Base-by-base conservation (phyloP, 2,113 vertebrate species). In the Pogonocichla stellata region DNA sequence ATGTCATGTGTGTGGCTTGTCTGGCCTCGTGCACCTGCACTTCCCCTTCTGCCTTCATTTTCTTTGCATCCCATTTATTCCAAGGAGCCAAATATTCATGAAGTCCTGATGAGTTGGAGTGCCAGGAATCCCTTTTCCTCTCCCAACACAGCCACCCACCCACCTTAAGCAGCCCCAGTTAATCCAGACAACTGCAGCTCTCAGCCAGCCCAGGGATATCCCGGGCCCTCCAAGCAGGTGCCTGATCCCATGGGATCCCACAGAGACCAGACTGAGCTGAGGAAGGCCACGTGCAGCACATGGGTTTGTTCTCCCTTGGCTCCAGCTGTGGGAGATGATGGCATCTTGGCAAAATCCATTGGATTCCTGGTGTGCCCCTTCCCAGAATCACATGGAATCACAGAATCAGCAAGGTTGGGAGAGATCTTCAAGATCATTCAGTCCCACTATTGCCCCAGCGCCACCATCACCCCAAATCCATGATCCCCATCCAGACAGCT, bases 181-280 rank as follows among this genome's bases (percentile, higher is more conserved):
- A 17, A 60, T 14, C 6, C 5, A 24, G 42, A 20, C 47, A 36
- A 1, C 53, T 11, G 70, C 53, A 53, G 70, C 65, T 40, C 69
- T 38, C 45, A 8, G 50, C 61, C 80, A 61, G 48, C 25, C 13
- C 0, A 1, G 10, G 79, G 45, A 7, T 34, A 17, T n/a, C 82
- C 67, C 1, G 0, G 25, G 57, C 58, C 29, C 31, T 50, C 23
- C 65, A 3, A 22, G 65, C 29, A 25, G 64, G 25, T 8, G 12
- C 47, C 40, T 5, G 23, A 26, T 73, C 57, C 58, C 14, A 0
- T 0, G 3, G 0, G 7, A 19, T 65, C 83, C 1, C 31, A 26
- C 28, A 10, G 16, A 29, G 53, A 7, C 11, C 36, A 4, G 45
- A 9, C 40, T 26, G 74, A 31, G 62, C 45, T 31, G 5, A 61